These are phyloP conservation scores for Leuciscus idus DNA, from an alignment of 2,113 vertebrate species.

Conservation along the genomic window DNA sequence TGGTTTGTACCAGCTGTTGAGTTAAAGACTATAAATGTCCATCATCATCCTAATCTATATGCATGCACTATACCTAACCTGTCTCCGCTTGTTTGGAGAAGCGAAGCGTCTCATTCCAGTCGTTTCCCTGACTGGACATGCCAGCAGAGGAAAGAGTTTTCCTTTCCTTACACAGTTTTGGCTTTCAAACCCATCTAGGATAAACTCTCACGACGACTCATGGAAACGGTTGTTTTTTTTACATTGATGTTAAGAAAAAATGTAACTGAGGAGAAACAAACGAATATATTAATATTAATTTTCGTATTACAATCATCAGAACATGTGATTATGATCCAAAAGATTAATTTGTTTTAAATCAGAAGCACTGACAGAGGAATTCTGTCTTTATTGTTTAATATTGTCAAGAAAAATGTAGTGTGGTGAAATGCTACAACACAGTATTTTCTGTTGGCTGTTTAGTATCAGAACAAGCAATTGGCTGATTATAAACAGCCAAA, in stretches of 20 bases:
- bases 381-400: neutral
- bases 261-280: too few relatives aligned
- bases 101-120: constrained; percentile 52
- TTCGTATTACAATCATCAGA: neutral
- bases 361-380: neutral
- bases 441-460: neutral
- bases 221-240: neutral
- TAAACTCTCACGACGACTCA: neutral
- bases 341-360: neutral
- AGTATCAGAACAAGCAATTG: too few relatives aligned
- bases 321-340: neutral
- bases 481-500: too few relatives aligned
- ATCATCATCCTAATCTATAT: constrained; percentile 39
- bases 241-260: too few relatives aligned
- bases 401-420: neutral
- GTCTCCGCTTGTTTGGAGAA: constrained; percentile 52
- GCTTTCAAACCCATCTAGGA: neutral
- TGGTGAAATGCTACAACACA: neutral
- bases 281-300: neutral
- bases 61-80: constrained; percentile 15
- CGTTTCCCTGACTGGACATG: constrained; percentile 40
- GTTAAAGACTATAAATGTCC: neutral
- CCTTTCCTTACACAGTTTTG: neutral
- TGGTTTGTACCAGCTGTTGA: neutral
- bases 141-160: neutral